Conservation (phyloP, 2,797 vertebrate genomes). For the Danio kyathit region DNA sequence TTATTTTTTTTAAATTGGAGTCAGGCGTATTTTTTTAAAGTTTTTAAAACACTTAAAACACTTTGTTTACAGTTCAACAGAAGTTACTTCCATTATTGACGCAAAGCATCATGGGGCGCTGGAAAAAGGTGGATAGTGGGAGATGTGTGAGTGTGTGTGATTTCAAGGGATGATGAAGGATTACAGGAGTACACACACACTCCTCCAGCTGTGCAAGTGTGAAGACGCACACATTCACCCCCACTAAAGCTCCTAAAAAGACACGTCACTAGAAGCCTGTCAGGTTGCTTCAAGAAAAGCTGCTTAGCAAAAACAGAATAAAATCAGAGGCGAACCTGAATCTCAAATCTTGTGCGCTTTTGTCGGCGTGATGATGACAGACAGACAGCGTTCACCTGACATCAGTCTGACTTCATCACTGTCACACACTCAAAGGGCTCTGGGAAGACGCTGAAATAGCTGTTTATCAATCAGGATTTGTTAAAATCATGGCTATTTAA, state of each 20-base stretch:
- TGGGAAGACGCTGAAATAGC: background rate
- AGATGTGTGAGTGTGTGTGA: conserved; percentile 44
- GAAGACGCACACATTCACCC: conserved; percentile 37
- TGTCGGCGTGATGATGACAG: background rate
- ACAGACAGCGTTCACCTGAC: conserved; percentile 13
- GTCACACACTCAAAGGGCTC: background rate
- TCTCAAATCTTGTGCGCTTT: conserved; percentile 10
- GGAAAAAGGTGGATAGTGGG: conserved; percentile 2
- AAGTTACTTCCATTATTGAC: too few species aligned
- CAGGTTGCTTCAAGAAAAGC: conserved; percentile 46
- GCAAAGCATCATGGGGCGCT: too few species aligned
- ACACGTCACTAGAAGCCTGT: conserved; percentile 46
- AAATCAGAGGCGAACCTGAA: conserved; percentile 1
- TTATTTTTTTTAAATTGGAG: too few species aligned
- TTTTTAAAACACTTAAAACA: too few species aligned
- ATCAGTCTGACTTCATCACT: conserved; percentile 3
- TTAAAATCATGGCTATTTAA: background rate
- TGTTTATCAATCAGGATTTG: background rate
- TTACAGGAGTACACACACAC: conserved; percentile 50
- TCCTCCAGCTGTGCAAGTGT: conserved; percentile 57
- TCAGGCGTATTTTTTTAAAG: too few species aligned
- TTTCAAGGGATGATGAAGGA: conserved; percentile 56
- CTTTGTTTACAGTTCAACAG: too few species aligned
- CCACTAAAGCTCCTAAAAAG: conserved; percentile 41
- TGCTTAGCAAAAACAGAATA: conserved; percentile 55